These are phyloP conservation scores for Lepidocolaptes lacrymiger DNA, from an alignment of 2,797 vertebrate species.

Conservation along the genomic window DNA sequence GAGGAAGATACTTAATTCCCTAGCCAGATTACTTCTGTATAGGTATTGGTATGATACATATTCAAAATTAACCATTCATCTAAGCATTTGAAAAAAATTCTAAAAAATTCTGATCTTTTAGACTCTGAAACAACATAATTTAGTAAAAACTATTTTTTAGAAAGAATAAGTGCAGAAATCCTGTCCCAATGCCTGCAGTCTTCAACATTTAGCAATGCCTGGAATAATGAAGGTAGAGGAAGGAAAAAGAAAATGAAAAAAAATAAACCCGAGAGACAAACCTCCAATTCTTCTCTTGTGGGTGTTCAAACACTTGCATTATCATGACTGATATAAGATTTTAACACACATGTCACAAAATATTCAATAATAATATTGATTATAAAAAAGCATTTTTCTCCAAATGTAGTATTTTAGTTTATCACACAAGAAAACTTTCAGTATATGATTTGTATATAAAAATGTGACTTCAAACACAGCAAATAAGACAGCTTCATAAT, in stretches of 20 bases:
- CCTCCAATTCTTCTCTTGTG: background rate
- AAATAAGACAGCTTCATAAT: background rate
- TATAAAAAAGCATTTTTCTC: background rate
- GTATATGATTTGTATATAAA: background rate
- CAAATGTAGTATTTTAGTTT: background rate
- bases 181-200: background rate
- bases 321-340: background rate
- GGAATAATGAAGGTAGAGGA: background rate
- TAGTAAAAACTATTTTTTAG: background rate
- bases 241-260: background rate
- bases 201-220: background rate
- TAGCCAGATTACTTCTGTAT: background rate
- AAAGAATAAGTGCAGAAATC: background rate
- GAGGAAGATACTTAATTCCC: background rate
- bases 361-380: background rate
- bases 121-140: background rate
- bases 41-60: background rate
- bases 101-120: background rate
- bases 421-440: background rate
- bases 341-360: background rate
- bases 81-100: background rate
- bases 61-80: background rate
- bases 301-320: background rate
- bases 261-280: background rate
- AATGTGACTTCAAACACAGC: background rate